These are phyloP conservation scores for Cecropterus lyciades DNA, from an alignment of 1,140 invertebrate species.

Conservation along the genomic window DNA sequence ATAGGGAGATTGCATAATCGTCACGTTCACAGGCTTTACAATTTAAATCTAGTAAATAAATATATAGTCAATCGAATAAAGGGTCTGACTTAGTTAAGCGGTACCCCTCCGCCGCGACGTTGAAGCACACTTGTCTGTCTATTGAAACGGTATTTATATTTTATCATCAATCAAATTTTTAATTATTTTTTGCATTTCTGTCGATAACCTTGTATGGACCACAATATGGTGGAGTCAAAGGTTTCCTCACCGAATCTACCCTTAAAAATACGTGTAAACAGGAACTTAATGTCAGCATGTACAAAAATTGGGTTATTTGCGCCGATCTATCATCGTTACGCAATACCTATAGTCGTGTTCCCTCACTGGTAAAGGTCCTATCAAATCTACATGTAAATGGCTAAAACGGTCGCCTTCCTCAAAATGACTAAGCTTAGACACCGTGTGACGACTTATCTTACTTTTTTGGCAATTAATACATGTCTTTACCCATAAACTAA, in stretches of 20 bases:
- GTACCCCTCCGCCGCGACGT: too few relatives aligned
- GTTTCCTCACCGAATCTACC: conserved; percentile 32
- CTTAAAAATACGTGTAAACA: conserved; percentile 30
- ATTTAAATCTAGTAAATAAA: too few relatives aligned
- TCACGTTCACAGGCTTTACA: too few relatives aligned
- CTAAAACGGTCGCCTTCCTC: conserved; percentile 11
- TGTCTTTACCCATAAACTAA: conserved; percentile 43
- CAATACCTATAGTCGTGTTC: conserved; percentile 22
- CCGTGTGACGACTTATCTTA: conserved; percentile 32
- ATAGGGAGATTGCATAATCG: too few relatives aligned
- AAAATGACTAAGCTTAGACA: conserved; percentile 12
- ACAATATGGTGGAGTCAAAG: conserved; percentile 31
- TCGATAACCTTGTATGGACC: conserved; percentile 37
- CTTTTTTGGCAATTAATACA: conserved; percentile 36
- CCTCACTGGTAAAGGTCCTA: conserved; percentile 6
- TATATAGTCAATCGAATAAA: too few relatives aligned
- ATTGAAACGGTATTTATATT: conserved; percentile 26
- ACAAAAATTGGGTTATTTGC: conserved; percentile 16
- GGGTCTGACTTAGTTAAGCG: too few relatives aligned
- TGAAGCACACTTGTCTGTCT: too few relatives aligned
- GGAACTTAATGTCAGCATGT: conserved; percentile 22
- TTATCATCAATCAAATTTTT: conserved; percentile 31
- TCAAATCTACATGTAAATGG: conserved; percentile 10
- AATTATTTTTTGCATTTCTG: conserved; percentile 23
- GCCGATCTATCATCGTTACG: conserved; percentile 21